A percentile compares a stretch with the other conserved stretches of the same genome.
These are phyloP conservation scores for Formica selysi DNA, from an alignment of 1,140 invertebrate species.

Conservation along the genomic window DNA sequence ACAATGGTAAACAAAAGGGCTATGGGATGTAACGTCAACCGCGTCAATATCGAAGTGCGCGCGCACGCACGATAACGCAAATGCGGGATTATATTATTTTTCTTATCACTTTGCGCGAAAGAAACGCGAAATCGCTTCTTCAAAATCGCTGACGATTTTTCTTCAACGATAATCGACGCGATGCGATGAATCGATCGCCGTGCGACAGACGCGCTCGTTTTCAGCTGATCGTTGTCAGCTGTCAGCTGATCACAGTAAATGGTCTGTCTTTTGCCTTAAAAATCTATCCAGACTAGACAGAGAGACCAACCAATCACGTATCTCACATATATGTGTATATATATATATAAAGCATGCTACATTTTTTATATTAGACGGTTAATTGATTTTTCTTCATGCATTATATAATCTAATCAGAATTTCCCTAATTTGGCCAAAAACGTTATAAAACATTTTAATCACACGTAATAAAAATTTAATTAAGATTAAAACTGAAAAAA, in stretches of 20 bases:
- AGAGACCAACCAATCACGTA: too few relatives aligned
- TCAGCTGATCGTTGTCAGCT: neutral
- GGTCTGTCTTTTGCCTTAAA: neutral
- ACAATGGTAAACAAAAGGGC: conserved; percentile 1
- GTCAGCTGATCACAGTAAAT: neutral
- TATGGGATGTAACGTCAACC: neutral
- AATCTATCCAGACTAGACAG: too few relatives aligned
- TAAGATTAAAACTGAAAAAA: neutral
- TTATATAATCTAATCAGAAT: too few relatives aligned
- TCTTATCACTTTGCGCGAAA: neutral
- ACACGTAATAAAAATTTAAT: neutral
- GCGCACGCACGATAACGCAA: neutral
- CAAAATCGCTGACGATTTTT: neutral
- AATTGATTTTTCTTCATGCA: too few relatives aligned
- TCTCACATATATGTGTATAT: too few relatives aligned
- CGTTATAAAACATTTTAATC: too few relatives aligned
- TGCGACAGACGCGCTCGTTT: neutral
- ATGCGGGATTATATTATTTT: neutral
- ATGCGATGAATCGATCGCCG: neutral
- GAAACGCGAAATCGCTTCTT: neutral
- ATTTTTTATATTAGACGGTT: too few relatives aligned
- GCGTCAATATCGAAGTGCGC: conserved; percentile 4
- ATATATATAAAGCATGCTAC: neutral
- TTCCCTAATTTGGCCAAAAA: too few relatives aligned
- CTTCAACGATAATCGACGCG: neutral